Evolutionary conservation across 1,140 invertebrate species (phyloP).

Genomic region (Temnothorax longispinosus): DNA sequence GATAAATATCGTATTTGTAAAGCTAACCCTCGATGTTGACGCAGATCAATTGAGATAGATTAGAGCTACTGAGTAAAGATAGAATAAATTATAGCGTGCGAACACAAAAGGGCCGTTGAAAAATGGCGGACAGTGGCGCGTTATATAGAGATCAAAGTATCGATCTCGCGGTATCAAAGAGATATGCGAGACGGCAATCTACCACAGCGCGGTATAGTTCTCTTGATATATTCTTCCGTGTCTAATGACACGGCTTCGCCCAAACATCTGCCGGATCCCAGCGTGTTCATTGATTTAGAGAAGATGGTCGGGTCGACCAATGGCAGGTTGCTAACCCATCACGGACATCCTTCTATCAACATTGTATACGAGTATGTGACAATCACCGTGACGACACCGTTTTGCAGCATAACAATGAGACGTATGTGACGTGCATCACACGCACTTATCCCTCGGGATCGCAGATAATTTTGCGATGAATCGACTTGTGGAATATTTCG

Average conservation of each 20-base stretch:
- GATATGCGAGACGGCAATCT: neutral
- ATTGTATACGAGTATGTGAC: conserved; percentile 32
- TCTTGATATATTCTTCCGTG: conserved; percentile 28
- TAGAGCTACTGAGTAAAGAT: conserved; percentile 7
- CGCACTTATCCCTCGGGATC: neutral
- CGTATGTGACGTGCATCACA: neutral
- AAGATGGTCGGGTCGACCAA: conserved; percentile 36
- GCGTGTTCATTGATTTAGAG: conserved; percentile 58
- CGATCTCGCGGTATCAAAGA: conserved; percentile 12
- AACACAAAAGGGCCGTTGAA: conserved; percentile 15
- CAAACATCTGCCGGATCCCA: conserved; percentile 39
- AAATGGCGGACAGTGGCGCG: neutral
- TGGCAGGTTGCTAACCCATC: conserved; percentile 55
- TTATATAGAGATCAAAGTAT: conserved; percentile 28
- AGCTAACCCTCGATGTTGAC: neutral
- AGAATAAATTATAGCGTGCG: conserved; percentile 23
- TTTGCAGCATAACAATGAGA: conserved; percentile 48
- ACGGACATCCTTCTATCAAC: conserved; percentile 50
- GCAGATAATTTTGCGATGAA: conserved; percentile 5
- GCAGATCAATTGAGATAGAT: conserved; percentile 25
- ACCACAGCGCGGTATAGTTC: neutral
- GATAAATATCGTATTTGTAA: neutral
- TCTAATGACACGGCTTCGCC: conserved; percentile 45
- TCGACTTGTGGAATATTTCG: neutral
- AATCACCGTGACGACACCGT: conserved; percentile 8